Evolutionary conservation across 2,888 invertebrate genomes (phyloP), one percentile per base, ranked within the genome.

Genomic region (Schizaphis graminum): DNA sequence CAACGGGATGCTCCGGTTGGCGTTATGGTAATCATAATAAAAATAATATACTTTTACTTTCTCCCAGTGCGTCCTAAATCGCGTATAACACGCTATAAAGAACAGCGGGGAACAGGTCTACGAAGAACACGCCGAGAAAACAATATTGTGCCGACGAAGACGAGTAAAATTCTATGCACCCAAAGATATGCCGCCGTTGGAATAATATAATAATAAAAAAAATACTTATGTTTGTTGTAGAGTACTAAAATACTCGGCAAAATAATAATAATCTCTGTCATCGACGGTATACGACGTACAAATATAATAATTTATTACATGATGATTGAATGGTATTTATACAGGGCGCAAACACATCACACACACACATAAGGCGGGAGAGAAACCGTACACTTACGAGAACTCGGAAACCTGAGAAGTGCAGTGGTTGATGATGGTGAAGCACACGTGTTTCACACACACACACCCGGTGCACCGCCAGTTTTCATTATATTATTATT

Each of bases 1-100:
- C 92, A 47, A 91, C 94, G 94, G 93, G 94, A 94, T 94, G 94
- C 94, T 94, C 94, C 86, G 94, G 57, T 94, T 94, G 94, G 86
- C 90, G 94, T 85, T 94, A 92, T 88, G 44, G 77, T 89, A 89
- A 93, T 89, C 85, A 91, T 67, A 88, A 92, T 87, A 85, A 91
- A 84, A 91, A 91, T 57, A 91, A 85, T 57, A 44, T 67, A 94
- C 94, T 94, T 94, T 94, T 94, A 94, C 94, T 94, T 94, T 94
- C 94, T 94, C 94, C 94, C 90, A 28, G 57, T 49, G 49, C 67
- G 90, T 91, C 90, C 91, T 90, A 93, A 89, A 90, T 93, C 61
- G 41, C 49, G 11, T 26, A 28, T 77, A 85, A 93, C 41, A 26
- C 44, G 28, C 21, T 53, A 35, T 35, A 16, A 35, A 77, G 77